phyloP scores from a whole-genome alignment of 2,888 invertebrate species.

The Apotomis betuletana region DNA sequence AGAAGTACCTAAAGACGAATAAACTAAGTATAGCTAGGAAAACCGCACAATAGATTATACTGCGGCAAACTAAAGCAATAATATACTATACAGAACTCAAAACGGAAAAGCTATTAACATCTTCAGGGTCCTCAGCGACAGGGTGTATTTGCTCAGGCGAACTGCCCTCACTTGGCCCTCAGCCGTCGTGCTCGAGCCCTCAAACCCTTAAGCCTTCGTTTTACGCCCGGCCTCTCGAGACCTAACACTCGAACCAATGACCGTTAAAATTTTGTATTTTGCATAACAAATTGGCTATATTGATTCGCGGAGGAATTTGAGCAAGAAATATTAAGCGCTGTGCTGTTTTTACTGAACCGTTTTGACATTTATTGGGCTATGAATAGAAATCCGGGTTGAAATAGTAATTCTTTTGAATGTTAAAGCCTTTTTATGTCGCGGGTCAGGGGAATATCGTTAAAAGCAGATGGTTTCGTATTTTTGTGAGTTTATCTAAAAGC shows the following conservation, averaged over 20 bases:
- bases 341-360: neutral
- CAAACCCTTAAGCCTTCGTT: neutral
- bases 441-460: neutral
- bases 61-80: neutral
- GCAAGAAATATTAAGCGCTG: neutral
- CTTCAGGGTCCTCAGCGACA: neutral
- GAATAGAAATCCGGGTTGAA: neutral
- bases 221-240: neutral
- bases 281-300: constrained; percentile 12
- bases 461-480: neutral
- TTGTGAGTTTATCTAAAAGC: neutral
- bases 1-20: too few relatives aligned
- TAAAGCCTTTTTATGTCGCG: neutral
- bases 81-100: neutral
- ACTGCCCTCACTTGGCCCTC: neutral
- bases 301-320: neutral
- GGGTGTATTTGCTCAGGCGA: constrained; percentile 6
- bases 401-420: neutral
- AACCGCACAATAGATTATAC: neutral
- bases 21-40: too few relatives aligned
- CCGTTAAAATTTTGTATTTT: constrained; percentile 3
- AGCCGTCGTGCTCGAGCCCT: neutral
- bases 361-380: constrained; percentile 3
- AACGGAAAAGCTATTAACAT: neutral
- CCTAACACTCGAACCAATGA: neutral